phyloP scores from a whole-genome alignment of 1,140 invertebrate species.

The Meteorus sp. region DNA sequence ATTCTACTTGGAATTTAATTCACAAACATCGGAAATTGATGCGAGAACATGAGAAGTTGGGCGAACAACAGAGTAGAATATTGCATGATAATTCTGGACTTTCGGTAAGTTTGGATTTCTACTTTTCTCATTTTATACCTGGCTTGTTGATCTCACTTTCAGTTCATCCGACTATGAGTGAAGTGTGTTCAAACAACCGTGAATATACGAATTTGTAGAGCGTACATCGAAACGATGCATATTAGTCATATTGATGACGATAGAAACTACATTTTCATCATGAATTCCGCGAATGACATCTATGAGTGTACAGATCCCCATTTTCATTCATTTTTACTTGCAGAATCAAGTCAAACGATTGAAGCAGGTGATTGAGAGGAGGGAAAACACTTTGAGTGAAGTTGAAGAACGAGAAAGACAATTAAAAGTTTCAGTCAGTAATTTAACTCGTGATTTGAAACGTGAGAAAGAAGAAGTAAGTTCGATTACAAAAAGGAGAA shows the following conservation, averaged over 20 bases:
- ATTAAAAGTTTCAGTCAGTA: constrained; percentile 31
- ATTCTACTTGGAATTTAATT: constrained; percentile 34
- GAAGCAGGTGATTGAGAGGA: constrained; percentile 35
- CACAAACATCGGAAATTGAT: constrained; percentile 35
- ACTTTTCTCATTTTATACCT: neutral
- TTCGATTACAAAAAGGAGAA: too few relatives aligned
- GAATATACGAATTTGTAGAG: too few relatives aligned
- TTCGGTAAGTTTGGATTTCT: constrained; percentile 30
- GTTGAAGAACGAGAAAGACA: constrained; percentile 35
- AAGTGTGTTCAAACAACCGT: neutral
- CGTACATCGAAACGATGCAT: too few relatives aligned
- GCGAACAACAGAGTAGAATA: constrained; percentile 29
- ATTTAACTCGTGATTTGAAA: constrained; percentile 31
- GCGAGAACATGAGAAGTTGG: constrained; percentile 30
- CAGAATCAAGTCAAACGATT: constrained; percentile 39
- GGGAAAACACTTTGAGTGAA: constrained; percentile 27
- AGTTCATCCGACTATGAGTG: too few relatives aligned
- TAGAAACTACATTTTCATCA: too few relatives aligned
- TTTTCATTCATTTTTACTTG: constrained; percentile 5
- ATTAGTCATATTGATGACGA: too few relatives aligned
- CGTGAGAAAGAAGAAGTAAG: constrained; percentile 38
- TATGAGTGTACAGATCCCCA: too few relatives aligned
- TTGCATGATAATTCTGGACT: constrained; percentile 36
- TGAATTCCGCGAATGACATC: too few relatives aligned
- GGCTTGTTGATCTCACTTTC: too few relatives aligned